Conservation (phyloP, 2,888 invertebrate species). For the Craniophora ligustri region DNA sequence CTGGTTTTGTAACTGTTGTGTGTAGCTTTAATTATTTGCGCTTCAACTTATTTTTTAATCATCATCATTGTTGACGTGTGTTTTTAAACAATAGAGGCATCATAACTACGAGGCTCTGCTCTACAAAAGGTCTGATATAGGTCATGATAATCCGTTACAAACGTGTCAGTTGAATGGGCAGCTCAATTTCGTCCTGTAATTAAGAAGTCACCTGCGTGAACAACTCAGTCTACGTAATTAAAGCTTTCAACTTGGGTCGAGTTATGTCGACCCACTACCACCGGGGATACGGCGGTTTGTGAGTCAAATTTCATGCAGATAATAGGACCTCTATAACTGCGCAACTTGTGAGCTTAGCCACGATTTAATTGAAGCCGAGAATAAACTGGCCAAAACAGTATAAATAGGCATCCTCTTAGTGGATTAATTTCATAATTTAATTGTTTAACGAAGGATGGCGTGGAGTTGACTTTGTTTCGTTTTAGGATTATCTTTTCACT, state of each 20-base stretch:
- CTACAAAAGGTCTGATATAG: constrained; percentile 65
- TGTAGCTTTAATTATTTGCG: constrained; percentile 31
- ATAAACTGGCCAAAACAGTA: constrained; percentile 68
- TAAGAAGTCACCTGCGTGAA: constrained; percentile 88
- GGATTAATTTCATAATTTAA: constrained; percentile 60
- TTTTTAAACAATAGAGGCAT: constrained; percentile 51
- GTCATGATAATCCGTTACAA: constrained; percentile 83
- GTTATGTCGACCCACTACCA: constrained; percentile 81
- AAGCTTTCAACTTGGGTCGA: constrained; percentile 85
- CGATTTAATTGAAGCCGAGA: constrained; percentile 82
- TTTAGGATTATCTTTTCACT: constrained; percentile 35
- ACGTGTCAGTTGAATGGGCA: constrained; percentile 85
- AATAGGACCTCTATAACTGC: constrained; percentile 80
- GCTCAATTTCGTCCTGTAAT: constrained; percentile 85
- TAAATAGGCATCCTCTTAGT: constrained; percentile 60
- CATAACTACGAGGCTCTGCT: constrained; percentile 53
- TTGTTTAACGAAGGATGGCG: constrained; percentile 39
- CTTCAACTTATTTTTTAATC: constrained; percentile 46
- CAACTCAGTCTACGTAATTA: constrained; percentile 86
- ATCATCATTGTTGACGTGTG: constrained; percentile 47
- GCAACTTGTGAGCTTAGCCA: constrained; percentile 78
- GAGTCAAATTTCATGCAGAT: constrained; percentile 86
- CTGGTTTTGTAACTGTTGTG: constrained; percentile 20
- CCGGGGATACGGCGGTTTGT: constrained; percentile 78
- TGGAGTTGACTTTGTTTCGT: constrained; percentile 43